Conservation (phyloP, 2,113 vertebrate genomes). For the Campylomormyrus tamandua region DNA sequence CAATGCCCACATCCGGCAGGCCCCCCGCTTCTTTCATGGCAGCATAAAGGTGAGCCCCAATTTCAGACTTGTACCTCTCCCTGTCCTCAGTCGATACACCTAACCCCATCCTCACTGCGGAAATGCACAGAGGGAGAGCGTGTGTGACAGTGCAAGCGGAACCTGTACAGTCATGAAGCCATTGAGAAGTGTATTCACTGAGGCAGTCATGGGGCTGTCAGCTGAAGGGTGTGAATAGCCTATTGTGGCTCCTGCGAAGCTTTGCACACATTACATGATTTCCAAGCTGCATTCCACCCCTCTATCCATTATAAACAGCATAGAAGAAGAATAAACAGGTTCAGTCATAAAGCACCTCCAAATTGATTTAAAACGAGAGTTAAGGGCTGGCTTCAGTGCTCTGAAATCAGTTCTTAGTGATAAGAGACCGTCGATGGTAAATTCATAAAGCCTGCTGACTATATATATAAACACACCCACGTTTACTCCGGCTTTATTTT, state of each 20-base stretch:
- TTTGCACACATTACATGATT: not conserved
- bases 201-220: not conserved
- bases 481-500: not conserved
- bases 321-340: not conserved
- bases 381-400: not conserved
- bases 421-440: not conserved
- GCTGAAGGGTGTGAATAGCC: not conserved
- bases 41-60: slow-evolving; percentile 44
- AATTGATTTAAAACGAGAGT: not conserved
- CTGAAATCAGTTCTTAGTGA: not conserved
- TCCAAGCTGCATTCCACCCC: not conserved
- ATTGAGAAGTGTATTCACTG: not conserved
- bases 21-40: slow-evolving; percentile 45
- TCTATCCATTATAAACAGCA: not conserved
- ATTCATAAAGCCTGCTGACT: not conserved
- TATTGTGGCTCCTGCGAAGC: not conserved
- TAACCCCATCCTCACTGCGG: slow-evolving; percentile 45
- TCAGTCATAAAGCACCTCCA: not conserved
- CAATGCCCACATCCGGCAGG: slow-evolving; percentile 39
- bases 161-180: not conserved
- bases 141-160: not conserved
- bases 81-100: slow-evolving; percentile 45
- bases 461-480: not conserved
- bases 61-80: not conserved
- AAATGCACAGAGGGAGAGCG: not conserved